phyloP scores from a whole-genome alignment of 2,113 vertebrate genomes.

The Bettongia penicillata region DNA sequence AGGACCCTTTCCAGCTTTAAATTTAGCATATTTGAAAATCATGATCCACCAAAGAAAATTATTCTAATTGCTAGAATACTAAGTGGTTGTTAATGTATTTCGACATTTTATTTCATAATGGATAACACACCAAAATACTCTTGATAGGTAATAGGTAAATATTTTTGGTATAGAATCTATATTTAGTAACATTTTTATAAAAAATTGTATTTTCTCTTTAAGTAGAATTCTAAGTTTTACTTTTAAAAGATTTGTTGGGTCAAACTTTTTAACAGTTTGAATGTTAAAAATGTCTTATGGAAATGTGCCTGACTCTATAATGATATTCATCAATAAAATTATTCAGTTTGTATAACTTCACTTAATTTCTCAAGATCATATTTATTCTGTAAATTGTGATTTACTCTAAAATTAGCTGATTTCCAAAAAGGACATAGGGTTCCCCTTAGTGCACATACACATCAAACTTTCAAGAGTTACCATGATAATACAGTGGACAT shows the following conservation, averaged over 20 bases:
- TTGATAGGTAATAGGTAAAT: not conserved
- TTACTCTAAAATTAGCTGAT: not conserved
- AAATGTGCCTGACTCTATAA: too few relatives aligned
- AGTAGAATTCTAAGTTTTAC: too few relatives aligned
- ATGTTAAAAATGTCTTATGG: not conserved
- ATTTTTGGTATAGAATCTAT: not conserved
- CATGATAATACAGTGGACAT: not conserved
- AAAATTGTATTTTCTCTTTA: not conserved
- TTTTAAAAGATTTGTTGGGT: not conserved
- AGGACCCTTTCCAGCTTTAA: not conserved
- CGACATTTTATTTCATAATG: not conserved
- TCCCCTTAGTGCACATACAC: not conserved
- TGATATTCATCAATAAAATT: not conserved
- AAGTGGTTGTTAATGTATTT: not conserved
- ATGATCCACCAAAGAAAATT: not conserved
- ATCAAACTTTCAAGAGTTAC: too few relatives aligned
- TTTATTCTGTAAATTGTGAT: not conserved
- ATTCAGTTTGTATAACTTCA: not conserved
- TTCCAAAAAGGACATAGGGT: not conserved
- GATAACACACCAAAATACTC: not conserved
- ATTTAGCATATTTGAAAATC: not conserved
- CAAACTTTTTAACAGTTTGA: not conserved
- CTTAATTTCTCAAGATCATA: not conserved
- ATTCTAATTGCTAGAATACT: too few relatives aligned
- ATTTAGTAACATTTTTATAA: not conserved